These are phyloP conservation scores for Poliocrania exsul DNA, from an alignment of 2,797 vertebrate species.

Conservation along the genomic window DNA sequence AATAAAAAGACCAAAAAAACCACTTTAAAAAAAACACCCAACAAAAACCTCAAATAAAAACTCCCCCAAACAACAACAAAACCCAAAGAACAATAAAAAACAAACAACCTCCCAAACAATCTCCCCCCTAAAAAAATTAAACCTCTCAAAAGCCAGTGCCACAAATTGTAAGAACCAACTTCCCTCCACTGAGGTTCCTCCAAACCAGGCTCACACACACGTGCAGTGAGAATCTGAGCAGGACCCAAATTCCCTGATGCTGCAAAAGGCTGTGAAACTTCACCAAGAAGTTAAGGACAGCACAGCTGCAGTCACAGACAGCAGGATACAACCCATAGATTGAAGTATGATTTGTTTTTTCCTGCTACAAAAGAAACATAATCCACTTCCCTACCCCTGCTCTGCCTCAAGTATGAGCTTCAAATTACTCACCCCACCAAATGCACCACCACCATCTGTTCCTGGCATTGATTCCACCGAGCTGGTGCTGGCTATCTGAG, in stretches of 20 bases:
- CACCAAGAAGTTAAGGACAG: background rate
- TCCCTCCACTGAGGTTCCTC: background rate
- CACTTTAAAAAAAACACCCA: background rate
- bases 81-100: background rate
- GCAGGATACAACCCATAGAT: background rate
- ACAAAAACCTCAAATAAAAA: no score
- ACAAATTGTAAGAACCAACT: background rate
- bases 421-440: constrained; percentile 70
- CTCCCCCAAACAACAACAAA: background rate
- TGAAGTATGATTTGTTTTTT: background rate
- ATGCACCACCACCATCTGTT: constrained; percentile 40
- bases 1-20: background rate
- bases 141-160: background rate
- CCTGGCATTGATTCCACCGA: constrained; percentile 52
- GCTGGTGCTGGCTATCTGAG: constrained; percentile 64
- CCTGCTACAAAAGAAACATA: background rate
- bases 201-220: rapidly evolving
- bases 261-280: background rate
- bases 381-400: background rate
- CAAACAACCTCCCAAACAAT: background rate
- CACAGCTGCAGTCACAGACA: background rate
- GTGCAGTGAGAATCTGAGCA: background rate
- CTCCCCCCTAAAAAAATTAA: no score
- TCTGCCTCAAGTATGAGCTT: background rate
- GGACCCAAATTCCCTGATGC: background rate